phyloP scores from a whole-genome alignment of 2,797 vertebrate species.

The Danionella dracula region DNA sequence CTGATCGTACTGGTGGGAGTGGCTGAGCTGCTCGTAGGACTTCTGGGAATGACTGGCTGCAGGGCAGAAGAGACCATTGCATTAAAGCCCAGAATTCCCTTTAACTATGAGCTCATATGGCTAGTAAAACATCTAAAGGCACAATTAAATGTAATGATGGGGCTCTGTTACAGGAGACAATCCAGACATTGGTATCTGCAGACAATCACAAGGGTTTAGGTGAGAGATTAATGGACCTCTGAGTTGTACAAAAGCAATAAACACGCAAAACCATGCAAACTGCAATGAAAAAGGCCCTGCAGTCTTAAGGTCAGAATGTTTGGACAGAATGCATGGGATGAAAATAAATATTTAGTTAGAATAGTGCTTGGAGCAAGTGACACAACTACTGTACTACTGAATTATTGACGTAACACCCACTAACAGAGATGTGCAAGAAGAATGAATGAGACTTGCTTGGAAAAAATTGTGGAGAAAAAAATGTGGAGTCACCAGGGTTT shows the following conservation, averaged over 20 bases:
- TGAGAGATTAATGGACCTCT: conserved; percentile 19
- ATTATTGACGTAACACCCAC: not conserved
- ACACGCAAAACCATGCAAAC: conserved; percentile 4
- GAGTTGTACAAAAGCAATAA: not conserved
- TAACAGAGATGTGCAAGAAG: not conserved
- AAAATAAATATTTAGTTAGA: not conserved
- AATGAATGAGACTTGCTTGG: too few species aligned
- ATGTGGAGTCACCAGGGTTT: too few species aligned
- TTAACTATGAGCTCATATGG: not conserved
- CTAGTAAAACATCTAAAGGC: not conserved
- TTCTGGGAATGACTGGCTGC: conserved; percentile 90
- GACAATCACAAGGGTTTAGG: not conserved
- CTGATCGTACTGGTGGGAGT: conserved; percentile 90
- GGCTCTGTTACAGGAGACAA: not conserved
- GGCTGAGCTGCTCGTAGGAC: conserved; percentile 90
- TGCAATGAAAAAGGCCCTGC: conserved; percentile 12
- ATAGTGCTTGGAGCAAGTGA: not conserved
- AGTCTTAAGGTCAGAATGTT: conserved; percentile 12
- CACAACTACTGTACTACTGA: not conserved
- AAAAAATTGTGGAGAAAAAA: too few species aligned
- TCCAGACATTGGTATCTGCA: conserved; percentile 12
- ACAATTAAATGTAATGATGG: not conserved
- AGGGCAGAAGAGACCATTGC: conserved; percentile 36
- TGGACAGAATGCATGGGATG: conserved; percentile 6
- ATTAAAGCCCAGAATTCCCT: conserved; percentile 15